Conservation (phyloP, 2,797 vertebrate species). For the Myotis myotis region DNA sequence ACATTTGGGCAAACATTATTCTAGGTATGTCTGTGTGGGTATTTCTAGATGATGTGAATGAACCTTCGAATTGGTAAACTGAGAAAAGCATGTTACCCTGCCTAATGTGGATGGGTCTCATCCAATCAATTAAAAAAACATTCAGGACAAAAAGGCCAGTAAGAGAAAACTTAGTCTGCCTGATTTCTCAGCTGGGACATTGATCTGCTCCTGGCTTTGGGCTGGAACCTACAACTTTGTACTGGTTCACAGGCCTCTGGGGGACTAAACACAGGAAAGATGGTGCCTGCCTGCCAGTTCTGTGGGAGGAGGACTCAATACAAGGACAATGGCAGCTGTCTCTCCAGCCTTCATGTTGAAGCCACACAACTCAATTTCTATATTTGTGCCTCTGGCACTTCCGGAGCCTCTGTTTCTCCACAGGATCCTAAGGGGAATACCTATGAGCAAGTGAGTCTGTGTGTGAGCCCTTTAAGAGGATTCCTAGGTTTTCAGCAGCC, state of each 20-base stretch:
- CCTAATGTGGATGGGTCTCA: not conserved
- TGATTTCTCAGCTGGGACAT: not conserved
- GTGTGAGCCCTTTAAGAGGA: not conserved
- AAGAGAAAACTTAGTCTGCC: not conserved
- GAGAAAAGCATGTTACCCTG: not conserved
- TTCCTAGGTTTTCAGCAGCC: not conserved
- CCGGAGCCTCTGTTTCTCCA: not conserved
- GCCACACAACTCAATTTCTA: not conserved
- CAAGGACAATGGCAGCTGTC: not conserved
- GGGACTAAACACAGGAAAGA: not conserved
- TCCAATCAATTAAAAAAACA: not conserved
- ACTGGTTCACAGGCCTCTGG: not conserved
- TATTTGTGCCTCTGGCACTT: not conserved
- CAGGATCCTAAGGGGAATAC: not conserved
- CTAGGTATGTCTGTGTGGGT: not conserved
- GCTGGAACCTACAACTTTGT: not conserved
- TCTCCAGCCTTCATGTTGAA: not conserved
- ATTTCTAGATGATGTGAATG: not conserved
- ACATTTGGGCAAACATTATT: not conserved
- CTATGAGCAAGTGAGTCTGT: not conserved
- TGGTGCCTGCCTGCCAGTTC: not conserved
- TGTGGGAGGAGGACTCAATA: not conserved
- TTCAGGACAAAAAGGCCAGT: not conserved
- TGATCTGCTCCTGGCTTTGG: not conserved
- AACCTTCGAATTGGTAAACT: not conserved